Conservation (phyloP, 2,113 vertebrate genomes). For the Argyrosomus japonicus region DNA sequence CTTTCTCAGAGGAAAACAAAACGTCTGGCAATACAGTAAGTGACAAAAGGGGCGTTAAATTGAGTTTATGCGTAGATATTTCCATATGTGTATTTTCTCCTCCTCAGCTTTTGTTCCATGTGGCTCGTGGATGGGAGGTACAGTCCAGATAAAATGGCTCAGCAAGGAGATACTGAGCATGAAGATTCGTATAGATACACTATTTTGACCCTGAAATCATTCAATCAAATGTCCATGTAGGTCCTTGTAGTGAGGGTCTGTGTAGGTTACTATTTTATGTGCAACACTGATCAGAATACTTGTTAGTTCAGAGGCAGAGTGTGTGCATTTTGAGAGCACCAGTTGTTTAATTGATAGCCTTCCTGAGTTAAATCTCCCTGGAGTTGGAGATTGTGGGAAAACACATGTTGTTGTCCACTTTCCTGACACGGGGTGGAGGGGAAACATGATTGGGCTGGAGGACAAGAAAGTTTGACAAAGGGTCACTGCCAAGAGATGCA, state of each 20-base stretch:
- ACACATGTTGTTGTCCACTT: constrained; percentile 69
- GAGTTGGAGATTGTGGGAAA: constrained; percentile 70
- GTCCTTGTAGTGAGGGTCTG: neutral
- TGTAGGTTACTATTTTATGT: neutral
- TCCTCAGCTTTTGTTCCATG: constrained; percentile 59
- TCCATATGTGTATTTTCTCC: constrained; percentile 70
- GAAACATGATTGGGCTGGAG: constrained; percentile 13
- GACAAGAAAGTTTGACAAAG: constrained; percentile 53
- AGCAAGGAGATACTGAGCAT: constrained; percentile 10
- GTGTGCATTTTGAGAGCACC: neutral
- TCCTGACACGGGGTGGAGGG: constrained; percentile 5
- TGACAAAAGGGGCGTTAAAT: constrained; percentile 68
- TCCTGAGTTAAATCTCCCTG: constrained; percentile 41
- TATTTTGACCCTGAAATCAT: constrained; percentile 28
- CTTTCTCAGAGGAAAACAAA: constrained; percentile 68
- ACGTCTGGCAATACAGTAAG: constrained; percentile 66
- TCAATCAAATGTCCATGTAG: neutral
- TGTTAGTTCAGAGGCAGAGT: constrained; percentile 1
- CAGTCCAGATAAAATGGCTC: constrained; percentile 46
- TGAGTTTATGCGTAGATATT: constrained; percentile 72
- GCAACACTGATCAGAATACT: neutral
- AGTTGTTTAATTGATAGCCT: constrained; percentile 48
- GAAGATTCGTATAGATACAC: constrained; percentile 1
- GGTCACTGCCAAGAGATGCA: constrained; percentile 43
- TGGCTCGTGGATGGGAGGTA: constrained; percentile 23